phyloP scores from a whole-genome alignment of 2,888 invertebrate species.

The Cyrtodaria siliqua region DNA sequence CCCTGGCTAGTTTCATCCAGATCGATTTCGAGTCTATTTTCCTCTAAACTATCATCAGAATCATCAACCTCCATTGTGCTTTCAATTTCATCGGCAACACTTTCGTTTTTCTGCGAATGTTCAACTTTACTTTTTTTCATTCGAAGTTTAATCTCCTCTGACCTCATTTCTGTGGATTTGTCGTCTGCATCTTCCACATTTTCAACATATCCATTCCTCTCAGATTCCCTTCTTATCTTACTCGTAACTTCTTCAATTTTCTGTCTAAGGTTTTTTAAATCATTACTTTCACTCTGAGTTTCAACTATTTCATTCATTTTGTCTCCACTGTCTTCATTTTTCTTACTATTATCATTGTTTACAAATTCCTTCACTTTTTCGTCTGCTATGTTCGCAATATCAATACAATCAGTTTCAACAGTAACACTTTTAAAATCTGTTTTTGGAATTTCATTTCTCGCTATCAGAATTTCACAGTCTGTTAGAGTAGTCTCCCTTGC shows the following conservation, averaged over 20 bases:
- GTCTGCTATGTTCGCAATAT: no score
- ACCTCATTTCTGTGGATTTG: no score
- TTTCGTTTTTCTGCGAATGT: no score
- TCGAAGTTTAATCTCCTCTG: no score
- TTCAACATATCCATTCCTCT: not conserved
- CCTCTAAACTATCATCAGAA: constrained; percentile 26
- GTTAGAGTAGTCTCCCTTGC: no score
- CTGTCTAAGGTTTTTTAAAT: not conserved
- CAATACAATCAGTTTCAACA: no score
- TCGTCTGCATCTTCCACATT: not conserved
- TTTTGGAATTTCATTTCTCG: no score
- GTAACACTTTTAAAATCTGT: no score
- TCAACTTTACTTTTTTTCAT: no score
- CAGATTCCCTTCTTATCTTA: not conserved
- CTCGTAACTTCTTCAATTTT: constrained; percentile 4
- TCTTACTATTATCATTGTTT: no score
- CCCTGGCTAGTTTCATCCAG: not conserved
- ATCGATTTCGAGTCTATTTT: constrained; percentile 31
- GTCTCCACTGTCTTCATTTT: not conserved
- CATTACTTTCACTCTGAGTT: not conserved
- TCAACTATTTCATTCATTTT: not conserved
- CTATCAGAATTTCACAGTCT: no score
- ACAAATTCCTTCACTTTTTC: no score
- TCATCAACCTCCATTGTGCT: not conserved
- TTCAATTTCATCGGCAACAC: not conserved